Percentiles rank a stretch among this genome's conserved stretches.
These are phyloP conservation scores for Vulpes vulpes DNA, from an alignment of 2,113 vertebrate genomes.

Conservation along the genomic window DNA sequence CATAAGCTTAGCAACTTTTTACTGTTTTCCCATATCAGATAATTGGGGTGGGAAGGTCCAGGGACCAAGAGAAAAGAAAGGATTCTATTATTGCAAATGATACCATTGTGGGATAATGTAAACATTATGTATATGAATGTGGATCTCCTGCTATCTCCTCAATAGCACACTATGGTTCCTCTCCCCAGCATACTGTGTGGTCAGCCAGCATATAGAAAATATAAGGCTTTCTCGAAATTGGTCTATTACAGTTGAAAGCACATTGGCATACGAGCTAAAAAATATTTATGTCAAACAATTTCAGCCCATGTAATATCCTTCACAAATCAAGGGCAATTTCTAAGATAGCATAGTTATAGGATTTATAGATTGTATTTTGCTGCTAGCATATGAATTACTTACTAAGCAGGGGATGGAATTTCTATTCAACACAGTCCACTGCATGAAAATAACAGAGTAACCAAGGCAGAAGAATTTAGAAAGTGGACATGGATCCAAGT, in stretches of 20 bases:
- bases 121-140: neutral
- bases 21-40: neutral
- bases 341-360: constrained; percentile 33
- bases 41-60: neutral
- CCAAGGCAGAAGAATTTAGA: constrained; percentile 48
- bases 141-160: neutral
- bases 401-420: constrained; percentile 66
- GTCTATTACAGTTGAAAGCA: neutral
- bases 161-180: too few species aligned
- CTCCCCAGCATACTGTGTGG: neutral
- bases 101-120: neutral
- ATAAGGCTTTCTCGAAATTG: neutral
- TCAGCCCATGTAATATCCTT: constrained; percentile 66
- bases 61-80: neutral
- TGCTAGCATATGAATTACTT: constrained; percentile 68
- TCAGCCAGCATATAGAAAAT: neutral
- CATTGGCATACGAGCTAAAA: neutral
- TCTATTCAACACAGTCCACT: constrained; percentile 35
- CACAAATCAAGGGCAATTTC: constrained; percentile 71
- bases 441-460: constrained; percentile 73
- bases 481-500: constrained; percentile 13
- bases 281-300: constrained; percentile 63
- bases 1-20: neutral
- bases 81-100: neutral
- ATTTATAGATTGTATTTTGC: constrained; percentile 71